These are phyloP conservation scores for Apamea crenata DNA, from an alignment of 2,888 invertebrate genomes.

Conservation along the genomic window DNA sequence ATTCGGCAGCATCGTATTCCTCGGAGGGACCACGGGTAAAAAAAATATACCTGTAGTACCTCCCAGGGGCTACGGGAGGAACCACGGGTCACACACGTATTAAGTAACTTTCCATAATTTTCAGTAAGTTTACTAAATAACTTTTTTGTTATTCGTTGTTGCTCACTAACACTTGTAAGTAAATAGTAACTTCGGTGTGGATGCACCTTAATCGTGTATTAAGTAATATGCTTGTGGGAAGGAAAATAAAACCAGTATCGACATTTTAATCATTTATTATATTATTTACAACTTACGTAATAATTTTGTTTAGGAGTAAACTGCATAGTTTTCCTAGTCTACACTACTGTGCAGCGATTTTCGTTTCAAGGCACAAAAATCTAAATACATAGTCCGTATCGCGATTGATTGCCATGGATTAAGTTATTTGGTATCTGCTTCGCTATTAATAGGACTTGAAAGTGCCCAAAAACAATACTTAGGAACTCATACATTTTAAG, in stretches of 20 bases:
- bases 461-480: slow-evolving; percentile 64
- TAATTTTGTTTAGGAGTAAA: slow-evolving; percentile 82
- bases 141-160: too few species aligned
- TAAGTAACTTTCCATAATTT: too few species aligned
- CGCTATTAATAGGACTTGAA: slow-evolving; percentile 47
- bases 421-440: slow-evolving; percentile 51
- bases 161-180: too few species aligned
- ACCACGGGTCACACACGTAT: too few species aligned
- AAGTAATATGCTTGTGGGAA: not conserved
- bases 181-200: not conserved
- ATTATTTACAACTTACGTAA: slow-evolving; percentile 87
- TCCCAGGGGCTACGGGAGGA: too few species aligned
- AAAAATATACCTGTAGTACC: too few species aligned
- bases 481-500: slow-evolving; percentile 66
- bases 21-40: too few species aligned
- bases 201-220: not conserved
- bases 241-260: slow-evolving; percentile 59
- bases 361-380: slow-evolving; percentile 78
- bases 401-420: slow-evolving; percentile 59
- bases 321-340: slow-evolving; percentile 77
- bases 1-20: too few species aligned
- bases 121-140: too few species aligned
- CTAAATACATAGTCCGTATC: slow-evolving; percentile 68
- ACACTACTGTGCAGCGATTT: slow-evolving; percentile 78
- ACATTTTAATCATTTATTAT: slow-evolving; percentile 73